Percentiles rank a stretch among this genome's conserved stretches.
phyloP scores from a whole-genome alignment of 1,140 invertebrate species.

The Paralvinella palmiformis region DNA sequence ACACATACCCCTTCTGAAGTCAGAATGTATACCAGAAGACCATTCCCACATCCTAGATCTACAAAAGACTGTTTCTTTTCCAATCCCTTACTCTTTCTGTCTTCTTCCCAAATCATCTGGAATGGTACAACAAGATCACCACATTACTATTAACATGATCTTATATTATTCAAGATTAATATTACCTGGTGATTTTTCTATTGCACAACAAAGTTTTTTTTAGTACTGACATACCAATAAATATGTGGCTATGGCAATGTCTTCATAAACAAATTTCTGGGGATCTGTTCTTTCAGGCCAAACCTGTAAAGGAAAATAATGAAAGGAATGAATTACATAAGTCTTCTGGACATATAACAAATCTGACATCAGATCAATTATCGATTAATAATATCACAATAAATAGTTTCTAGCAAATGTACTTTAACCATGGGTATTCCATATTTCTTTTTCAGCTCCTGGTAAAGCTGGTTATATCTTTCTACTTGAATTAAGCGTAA shows the following conservation, averaged over 20 bases:
- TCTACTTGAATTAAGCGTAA: slow-evolving; percentile 63
- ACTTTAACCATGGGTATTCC: slow-evolving; percentile 65
- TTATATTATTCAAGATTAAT: too few relatives aligned
- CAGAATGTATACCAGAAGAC: slow-evolving; percentile 83
- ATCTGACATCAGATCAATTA: not conserved
- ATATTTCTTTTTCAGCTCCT: slow-evolving; percentile 73
- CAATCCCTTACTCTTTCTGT: slow-evolving; percentile 29
- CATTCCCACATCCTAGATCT: slow-evolving; percentile 95
- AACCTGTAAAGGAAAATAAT: slow-evolving; percentile 36
- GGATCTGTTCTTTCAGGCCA: slow-evolving; percentile 92
- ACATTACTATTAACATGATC: too few relatives aligned
- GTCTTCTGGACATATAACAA: not conserved
- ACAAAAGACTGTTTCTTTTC: slow-evolving; percentile 66
- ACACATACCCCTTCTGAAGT: slow-evolving; percentile 65
- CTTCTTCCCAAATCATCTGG: slow-evolving; percentile 43
- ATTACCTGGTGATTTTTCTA: not conserved
- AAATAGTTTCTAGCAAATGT: slow-evolving; percentile 13
- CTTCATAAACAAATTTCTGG: slow-evolving; percentile 91
- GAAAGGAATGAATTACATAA: not conserved
- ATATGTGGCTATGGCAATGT: slow-evolving; percentile 90
- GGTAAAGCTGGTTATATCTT: slow-evolving; percentile 67
- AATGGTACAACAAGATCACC: not conserved
- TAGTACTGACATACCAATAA: slow-evolving; percentile 58
- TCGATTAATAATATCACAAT: not conserved
- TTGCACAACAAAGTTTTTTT: not conserved